A percentile compares a stretch with the other conserved stretches of the same genome.
Conservation (phyloP, 2,888 invertebrate genomes). For the Leuctra nigra region DNA sequence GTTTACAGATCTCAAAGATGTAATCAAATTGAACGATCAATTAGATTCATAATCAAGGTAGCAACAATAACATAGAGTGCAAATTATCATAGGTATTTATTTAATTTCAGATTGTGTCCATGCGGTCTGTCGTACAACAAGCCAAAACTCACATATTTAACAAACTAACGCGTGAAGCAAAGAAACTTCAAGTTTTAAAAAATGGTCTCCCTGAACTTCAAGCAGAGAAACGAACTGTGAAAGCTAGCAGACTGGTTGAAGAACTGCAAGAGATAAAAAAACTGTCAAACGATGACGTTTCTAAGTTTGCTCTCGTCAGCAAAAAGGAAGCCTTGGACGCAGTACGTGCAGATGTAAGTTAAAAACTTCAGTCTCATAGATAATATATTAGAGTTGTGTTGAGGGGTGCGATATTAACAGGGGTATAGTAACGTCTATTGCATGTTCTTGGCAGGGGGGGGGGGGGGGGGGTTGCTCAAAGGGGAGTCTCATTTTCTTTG, state of each 20-base stretch:
- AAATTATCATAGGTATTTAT: too few relatives aligned
- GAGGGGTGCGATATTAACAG: too few relatives aligned
- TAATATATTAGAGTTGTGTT: not conserved
- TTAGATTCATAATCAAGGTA: too few relatives aligned
- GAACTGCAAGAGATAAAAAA: not conserved
- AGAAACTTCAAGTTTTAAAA: not conserved
- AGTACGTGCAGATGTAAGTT: slow-evolving; percentile 1
- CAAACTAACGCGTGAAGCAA: not conserved
- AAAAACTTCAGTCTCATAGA: not conserved
- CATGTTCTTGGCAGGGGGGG: not conserved
- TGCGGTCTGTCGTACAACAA: not conserved
- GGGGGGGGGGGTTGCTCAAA: too few relatives aligned
- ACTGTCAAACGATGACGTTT: not conserved
- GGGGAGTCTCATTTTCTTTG: too few relatives aligned
- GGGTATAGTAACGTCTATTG: too few relatives aligned
- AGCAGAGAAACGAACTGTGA: not conserved
- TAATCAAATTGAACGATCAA: too few relatives aligned
- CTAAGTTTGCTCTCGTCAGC: not conserved
- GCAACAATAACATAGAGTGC: too few relatives aligned
- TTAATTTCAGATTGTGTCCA: not conserved
- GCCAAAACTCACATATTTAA: not conserved
- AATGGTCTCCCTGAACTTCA: not conserved
- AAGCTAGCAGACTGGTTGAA: not conserved
- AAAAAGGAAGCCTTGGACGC: not conserved
- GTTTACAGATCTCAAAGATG: too few relatives aligned